A percentile compares a stretch with the other conserved stretches of the same genome.
phyloP scores from a whole-genome alignment of 2,113 vertebrate genomes.

The Pseudopipra pipra region DNA sequence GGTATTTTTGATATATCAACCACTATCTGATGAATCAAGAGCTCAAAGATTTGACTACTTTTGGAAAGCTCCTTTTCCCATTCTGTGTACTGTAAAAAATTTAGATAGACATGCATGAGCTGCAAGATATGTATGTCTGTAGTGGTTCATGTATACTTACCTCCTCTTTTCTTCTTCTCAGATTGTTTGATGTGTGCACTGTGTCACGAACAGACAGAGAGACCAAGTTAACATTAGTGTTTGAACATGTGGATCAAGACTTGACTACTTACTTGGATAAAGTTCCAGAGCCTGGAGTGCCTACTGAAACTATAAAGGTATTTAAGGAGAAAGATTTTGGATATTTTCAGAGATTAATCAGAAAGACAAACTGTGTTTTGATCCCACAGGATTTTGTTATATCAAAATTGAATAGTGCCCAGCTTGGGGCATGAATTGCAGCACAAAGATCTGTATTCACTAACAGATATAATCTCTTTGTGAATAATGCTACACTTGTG shows the following conservation, averaged over 20 bases:
- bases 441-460: neutral
- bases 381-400: neutral
- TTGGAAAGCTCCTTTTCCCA: neutral
- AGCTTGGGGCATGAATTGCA: neutral
- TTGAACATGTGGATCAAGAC: slow-evolving; percentile 99
- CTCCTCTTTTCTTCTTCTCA: slow-evolving; percentile 62
- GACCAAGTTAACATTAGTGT: slow-evolving; percentile 96
- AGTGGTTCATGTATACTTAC: slow-evolving; percentile 1
- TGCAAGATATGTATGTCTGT: neutral
- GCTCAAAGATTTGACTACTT: neutral
- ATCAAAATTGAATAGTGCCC: neutral
- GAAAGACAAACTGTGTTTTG: neutral
- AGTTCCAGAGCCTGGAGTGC: slow-evolving; percentile 95
- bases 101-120: neutral
- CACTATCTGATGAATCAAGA: neutral
- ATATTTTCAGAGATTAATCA: neutral
- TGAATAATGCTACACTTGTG: neutral
- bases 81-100: neutral
- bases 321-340: neutral
- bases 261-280: slow-evolving; percentile 98
- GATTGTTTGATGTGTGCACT: slow-evolving; percentile 97
- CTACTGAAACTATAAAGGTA: slow-evolving; percentile 98
- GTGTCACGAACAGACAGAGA: slow-evolving; percentile 96
- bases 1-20: neutral
- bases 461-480: neutral